Base-by-base conservation (phyloP, 1,140 invertebrate species). In the Babylonia areolata region DNA sequence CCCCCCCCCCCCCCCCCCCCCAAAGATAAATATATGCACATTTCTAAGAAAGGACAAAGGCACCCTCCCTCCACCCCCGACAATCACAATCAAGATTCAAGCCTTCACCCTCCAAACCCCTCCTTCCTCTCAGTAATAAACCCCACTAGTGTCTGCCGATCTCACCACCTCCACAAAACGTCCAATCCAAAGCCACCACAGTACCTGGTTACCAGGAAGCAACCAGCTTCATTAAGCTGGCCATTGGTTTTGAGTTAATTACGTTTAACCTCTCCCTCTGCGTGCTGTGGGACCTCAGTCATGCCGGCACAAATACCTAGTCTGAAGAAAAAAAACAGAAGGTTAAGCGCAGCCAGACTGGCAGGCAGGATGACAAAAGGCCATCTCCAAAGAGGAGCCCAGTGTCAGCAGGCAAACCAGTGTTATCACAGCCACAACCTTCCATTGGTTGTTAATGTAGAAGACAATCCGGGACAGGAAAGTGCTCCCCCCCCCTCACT, bases 171-270 rank as follows among this genome's bases (percentile, higher is more conserved):
- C 81, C 73, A 81, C 82, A 89, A 86, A 85, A 88, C 79, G 81
- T 11, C 58, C 1, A 23, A 64, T 5, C 69, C 85, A 40, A 86
- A 85, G 83, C 86, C 88, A 86, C 87, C 88, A 85, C 88, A 89
- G 88, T 89, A 89, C 88, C 86, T 86, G 83, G 42, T 87, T 89
- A 89, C 88, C 86, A 54, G 81, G 75, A 58, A 77, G 77, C 15
- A 9, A 85, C 84, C 75, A 85, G 83, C 42, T 75, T 77, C 31
- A 42, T 42, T 42, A 58, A 46, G n/a, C 84, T 85, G 84, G 77
- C 78, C 51, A 40, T 35, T 35, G 28, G 73, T 85, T n/a, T 79
- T 78, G 80, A 78, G 77, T 58, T 80, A 85, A 69, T 71, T 85
- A 71, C 84, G 33, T 28, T 77, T 81, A 51, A 80, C 83, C 83